Conservation (phyloP, 2,113 vertebrate genomes). For the Festucalex cinctus region DNA sequence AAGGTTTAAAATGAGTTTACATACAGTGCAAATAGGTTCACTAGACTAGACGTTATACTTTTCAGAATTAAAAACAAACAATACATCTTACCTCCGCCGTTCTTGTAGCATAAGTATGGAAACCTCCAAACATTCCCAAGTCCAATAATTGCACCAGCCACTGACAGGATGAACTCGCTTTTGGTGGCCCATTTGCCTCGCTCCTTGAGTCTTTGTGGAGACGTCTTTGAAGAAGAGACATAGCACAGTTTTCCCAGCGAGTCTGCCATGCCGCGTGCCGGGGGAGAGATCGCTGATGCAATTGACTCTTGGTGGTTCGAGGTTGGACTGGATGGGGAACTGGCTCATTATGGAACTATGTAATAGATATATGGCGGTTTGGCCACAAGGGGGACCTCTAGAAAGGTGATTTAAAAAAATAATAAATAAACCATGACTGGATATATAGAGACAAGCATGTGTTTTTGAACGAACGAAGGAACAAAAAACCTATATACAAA, state of each 20-base stretch:
- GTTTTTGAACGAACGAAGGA: neutral
- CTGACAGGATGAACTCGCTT: conserved; percentile 59
- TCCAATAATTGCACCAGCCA: conserved; percentile 62
- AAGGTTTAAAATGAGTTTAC: neutral
- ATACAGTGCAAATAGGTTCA: neutral
- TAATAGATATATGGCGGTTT: conserved; percentile 11
- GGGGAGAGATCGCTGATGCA: neutral
- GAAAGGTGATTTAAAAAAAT: neutral
- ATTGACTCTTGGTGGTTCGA: conserved; percentile 6
- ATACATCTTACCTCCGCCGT: conserved; percentile 59
- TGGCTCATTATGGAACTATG: conserved; percentile 5
- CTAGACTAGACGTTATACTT: neutral
- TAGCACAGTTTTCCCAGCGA: conserved; percentile 1
- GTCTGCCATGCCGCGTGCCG: conserved; percentile 36
- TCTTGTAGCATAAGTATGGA: conserved; percentile 69
- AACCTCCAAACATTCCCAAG: conserved; percentile 69
- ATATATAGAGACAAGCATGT: neutral
- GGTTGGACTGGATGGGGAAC: conserved; percentile 2
- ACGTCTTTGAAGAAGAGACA: conserved; percentile 5
- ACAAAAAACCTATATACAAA: neutral
- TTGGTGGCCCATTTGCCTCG: conserved; percentile 62
- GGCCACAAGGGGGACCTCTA: conserved; percentile 50
- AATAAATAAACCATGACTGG: neutral
- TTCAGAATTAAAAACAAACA: too few relatives aligned
- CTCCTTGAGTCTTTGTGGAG: conserved; percentile 21